phyloP scores from a whole-genome alignment of 2,113 vertebrate species.

The Atherinomorus stipes region DNA sequence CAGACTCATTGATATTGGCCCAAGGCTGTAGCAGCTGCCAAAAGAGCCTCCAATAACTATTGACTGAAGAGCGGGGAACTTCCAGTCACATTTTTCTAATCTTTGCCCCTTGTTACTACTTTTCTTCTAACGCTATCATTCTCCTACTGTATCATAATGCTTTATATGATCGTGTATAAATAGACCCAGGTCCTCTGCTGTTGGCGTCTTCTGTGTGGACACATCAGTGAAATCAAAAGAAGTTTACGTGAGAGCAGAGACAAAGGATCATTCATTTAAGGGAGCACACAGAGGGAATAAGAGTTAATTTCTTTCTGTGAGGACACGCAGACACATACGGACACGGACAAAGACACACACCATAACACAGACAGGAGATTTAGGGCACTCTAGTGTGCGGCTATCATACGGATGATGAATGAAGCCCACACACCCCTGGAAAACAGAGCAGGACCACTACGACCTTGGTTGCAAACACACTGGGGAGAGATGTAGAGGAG shows the following conservation, averaged over 20 bases:
- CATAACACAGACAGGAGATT: conserved; percentile 56
- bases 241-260: conserved; percentile 28
- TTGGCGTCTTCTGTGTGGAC: conserved; percentile 3
- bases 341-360: conserved; percentile 23
- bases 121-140: not conserved
- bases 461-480: conserved; percentile 76
- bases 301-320: conserved; percentile 24
- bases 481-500: conserved; percentile 37
- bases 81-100: not conserved
- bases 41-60: conserved; percentile 23
- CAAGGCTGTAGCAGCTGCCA: conserved; percentile 26
- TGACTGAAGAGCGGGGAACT: conserved; percentile 10
- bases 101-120: conserved; percentile 6
- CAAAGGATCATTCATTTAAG: conserved; percentile 46
- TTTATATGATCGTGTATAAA: not conserved
- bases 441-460: conserved; percentile 68
- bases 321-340: not conserved
- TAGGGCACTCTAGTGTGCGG: conserved; percentile 60
- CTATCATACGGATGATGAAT: conserved; percentile 79
- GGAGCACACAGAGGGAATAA: conserved; percentile 12
- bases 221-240: conserved; percentile 38
- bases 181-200: too few species aligned
- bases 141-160: not conserved
- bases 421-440: conserved; percentile 73
- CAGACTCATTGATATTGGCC: conserved; percentile 26